phyloP scores from a whole-genome alignment of 1,140 invertebrate species.

The Drosophila sturtevanti region DNA sequence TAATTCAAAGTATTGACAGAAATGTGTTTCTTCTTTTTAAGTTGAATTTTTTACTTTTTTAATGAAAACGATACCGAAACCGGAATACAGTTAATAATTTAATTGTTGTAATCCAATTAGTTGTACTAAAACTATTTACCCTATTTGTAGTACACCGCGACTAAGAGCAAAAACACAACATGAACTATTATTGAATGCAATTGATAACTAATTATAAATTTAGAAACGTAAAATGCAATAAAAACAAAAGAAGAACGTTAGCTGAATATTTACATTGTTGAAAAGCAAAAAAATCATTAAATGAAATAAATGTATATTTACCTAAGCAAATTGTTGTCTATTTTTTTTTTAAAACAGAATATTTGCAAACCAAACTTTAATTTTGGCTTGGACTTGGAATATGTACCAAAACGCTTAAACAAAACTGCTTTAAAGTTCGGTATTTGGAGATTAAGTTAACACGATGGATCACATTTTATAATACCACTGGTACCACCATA shows the following conservation, averaged over 20 bases:
- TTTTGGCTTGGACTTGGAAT: no score
- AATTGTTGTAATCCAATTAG: conserved; percentile 59
- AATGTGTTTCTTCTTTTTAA: conserved; percentile 39
- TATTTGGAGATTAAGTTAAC: no score
- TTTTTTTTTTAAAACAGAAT: background rate
- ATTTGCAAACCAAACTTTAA: no score
- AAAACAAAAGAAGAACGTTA: conserved; percentile 56
- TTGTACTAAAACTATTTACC: conserved; percentile 63
- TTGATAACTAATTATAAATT: conserved; percentile 45
- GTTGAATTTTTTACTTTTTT: conserved; percentile 67
- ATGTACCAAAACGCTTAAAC: no score
- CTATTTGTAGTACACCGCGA: conserved; percentile 44
- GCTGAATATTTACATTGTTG: conserved; percentile 79
- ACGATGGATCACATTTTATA: no score
- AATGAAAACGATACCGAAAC: conserved; percentile 21
- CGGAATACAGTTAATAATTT: conserved; percentile 35
- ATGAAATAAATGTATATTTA: conserved; percentile 81
- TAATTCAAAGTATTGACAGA: conserved; percentile 58
- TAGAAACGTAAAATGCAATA: conserved; percentile 45
- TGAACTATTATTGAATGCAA: conserved; percentile 47
- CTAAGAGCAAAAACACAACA: conserved; percentile 24
- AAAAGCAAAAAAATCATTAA: conserved; percentile 68
- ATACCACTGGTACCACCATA: no score
- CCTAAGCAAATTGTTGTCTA: conserved; percentile 34
- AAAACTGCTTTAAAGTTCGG: no score